Evolutionary conservation across 2,797 vertebrate species (phyloP).

Genomic region (Poeciliopsis paucimaculata): DNA sequence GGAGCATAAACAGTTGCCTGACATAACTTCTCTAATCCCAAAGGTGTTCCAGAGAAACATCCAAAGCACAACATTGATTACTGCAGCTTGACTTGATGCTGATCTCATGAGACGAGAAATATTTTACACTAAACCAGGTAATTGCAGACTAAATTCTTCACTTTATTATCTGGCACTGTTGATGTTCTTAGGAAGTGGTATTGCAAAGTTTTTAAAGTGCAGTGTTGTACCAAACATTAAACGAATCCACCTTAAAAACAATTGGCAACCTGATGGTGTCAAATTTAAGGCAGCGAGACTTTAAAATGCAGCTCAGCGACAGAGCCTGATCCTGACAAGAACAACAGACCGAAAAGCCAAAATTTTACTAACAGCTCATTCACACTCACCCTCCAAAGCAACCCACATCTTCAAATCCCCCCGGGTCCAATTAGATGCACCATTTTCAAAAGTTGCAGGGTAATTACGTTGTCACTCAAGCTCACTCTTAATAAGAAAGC

Average conservation of each 20-base stretch:
- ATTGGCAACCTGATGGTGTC: background rate
- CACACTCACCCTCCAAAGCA: background rate
- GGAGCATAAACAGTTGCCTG: background rate
- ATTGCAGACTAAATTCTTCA: background rate
- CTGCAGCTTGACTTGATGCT: background rate
- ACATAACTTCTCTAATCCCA: background rate
- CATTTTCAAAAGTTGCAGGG: conserved; percentile 1
- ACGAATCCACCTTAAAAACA: background rate
- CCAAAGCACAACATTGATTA: background rate
- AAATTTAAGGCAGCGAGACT: background rate
- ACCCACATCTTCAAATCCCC: background rate
- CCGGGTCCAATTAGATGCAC: background rate
- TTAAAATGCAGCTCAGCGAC: background rate
- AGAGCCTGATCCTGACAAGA: background rate
- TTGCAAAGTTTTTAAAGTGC: background rate
- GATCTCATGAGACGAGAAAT: background rate
- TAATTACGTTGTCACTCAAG: background rate
- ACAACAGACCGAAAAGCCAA: background rate
- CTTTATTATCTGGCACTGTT: background rate
- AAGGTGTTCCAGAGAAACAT: background rate
- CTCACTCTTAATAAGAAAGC: background rate
- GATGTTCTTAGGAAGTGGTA: background rate
- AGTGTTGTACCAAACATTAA: background rate
- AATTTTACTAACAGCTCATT: background rate
- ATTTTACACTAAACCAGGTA: background rate